Percentiles rank a stretch among this genome's conserved stretches.
These are phyloP conservation scores for Pachymerium ferrugineum DNA, from an alignment of 2,888 invertebrate genomes.

Conservation along the genomic window DNA sequence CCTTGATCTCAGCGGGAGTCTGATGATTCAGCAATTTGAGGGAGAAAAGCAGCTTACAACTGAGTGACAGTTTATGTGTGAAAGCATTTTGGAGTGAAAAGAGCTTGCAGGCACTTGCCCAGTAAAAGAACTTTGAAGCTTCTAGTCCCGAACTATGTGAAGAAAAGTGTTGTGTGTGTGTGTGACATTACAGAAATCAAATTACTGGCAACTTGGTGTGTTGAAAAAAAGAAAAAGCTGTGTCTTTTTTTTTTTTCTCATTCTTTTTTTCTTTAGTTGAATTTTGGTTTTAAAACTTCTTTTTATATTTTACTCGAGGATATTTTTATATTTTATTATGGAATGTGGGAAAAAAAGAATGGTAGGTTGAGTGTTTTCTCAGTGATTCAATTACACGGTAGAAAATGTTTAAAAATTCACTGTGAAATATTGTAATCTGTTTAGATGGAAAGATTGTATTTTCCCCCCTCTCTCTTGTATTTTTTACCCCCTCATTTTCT, in stretches of 20 bases:
- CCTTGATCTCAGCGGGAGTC: slow-evolving; percentile 25
- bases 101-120: slow-evolving; percentile 22
- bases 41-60: slow-evolving; percentile 24
- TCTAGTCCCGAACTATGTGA: not conserved
- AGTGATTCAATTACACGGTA: no score
- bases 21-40: slow-evolving; percentile 27
- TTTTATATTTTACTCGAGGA: not conserved
- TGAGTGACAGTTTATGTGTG: slow-evolving; percentile 27
- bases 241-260: not conserved
- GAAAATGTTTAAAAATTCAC: no score
- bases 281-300: not conserved
- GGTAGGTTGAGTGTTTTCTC: not conserved
- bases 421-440: no score
- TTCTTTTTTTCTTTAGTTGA: not conserved
- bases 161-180: slow-evolving; percentile 1
- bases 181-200: slow-evolving; percentile 20
- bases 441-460: no score
- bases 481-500: slow-evolving; percentile 1
- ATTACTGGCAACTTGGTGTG: slow-evolving; percentile 11
- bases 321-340: not conserved
- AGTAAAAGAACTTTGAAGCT: slow-evolving; percentile 16
- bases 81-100: slow-evolving; percentile 27
- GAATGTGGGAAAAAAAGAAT: no score
- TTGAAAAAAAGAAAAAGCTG: not conserved
- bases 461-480: not conserved